Conservation (phyloP, 2,113 vertebrate species). For the Carassius gibelio region DNA sequence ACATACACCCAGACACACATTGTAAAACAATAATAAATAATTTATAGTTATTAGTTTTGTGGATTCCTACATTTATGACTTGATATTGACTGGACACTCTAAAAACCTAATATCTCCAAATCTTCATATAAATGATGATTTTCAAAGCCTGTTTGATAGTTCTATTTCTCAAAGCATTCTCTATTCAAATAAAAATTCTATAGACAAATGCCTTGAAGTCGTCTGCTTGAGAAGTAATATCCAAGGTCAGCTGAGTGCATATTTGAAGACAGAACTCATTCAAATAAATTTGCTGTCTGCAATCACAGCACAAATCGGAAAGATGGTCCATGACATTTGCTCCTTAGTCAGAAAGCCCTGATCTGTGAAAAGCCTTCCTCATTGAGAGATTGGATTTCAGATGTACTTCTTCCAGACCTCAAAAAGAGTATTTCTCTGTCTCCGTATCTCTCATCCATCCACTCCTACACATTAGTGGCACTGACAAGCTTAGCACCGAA, state of each 20-base stretch:
- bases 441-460: not conserved
- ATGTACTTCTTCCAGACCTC: not conserved
- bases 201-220: not conserved
- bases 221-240: slow-evolving; percentile 10
- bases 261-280: not conserved
- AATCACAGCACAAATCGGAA: slow-evolving; percentile 1
- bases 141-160: not conserved
- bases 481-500: not conserved
- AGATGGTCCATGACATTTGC: not conserved
- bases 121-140: not conserved
- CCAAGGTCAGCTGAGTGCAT: slow-evolving; percentile 15
- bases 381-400: not conserved
- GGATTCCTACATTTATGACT: too few relatives aligned
- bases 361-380: slow-evolving; percentile 4
- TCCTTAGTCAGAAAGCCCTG: not conserved
- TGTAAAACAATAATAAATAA: too few relatives aligned
- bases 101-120: too few relatives aligned
- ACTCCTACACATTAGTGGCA: not conserved
- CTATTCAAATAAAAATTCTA: not conserved
- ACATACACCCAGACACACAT: too few relatives aligned
- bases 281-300: slow-evolving; percentile 7
- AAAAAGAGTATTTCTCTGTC: not conserved
- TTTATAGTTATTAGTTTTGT: too few relatives aligned
- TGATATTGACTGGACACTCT: too few relatives aligned
- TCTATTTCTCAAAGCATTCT: not conserved